A percentile compares a stretch with the other conserved stretches of the same genome.
These are phyloP conservation scores for Paramisgurnus dabryanus DNA, from an alignment of 2,113 vertebrate genomes.

Conservation along the genomic window DNA sequence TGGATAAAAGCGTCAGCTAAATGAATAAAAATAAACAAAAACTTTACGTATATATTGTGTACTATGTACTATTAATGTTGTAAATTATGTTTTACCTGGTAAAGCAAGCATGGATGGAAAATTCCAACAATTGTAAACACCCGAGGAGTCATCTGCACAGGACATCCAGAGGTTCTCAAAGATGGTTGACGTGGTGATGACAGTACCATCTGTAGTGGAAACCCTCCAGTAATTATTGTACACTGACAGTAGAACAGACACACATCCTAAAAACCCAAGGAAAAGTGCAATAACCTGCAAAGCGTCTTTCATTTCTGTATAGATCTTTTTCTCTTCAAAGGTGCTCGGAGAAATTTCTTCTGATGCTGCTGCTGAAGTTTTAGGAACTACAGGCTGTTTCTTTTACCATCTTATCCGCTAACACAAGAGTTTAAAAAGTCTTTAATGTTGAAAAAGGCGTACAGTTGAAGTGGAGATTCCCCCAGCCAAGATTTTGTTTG, in stretches of 20 bases:
- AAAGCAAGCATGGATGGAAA: constrained; percentile 86
- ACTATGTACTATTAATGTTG: too few relatives aligned
- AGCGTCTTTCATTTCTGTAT: constrained; percentile 65
- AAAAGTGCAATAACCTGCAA: constrained; percentile 78
- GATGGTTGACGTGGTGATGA: constrained; percentile 81
- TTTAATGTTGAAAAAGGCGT: background rate
- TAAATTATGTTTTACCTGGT: constrained; percentile 71
- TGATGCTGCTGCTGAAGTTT: background rate
- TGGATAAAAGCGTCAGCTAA: too few relatives aligned
- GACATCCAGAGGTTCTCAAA: constrained; percentile 91
- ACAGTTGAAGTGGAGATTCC: background rate
- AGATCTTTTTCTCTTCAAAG: background rate
- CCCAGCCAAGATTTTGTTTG: background rate
- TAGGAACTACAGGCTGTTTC: background rate
- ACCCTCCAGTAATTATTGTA: constrained; percentile 77
- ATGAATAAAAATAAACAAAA: too few relatives aligned
- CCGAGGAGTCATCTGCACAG: constrained; percentile 85
- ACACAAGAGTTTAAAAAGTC: background rate
- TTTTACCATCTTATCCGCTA: background rate
- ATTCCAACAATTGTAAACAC: constrained; percentile 82
- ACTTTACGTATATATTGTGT: too few relatives aligned
- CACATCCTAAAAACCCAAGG: constrained; percentile 72
- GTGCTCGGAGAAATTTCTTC: background rate
- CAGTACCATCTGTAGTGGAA: constrained; percentile 76
- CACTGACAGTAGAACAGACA: constrained; percentile 76